A percentile compares a stretch with the other conserved stretches of the same genome.
These are phyloP conservation scores for Suillia variegata DNA, from an alignment of 2,888 invertebrate genomes.

Conservation along the genomic window DNA sequence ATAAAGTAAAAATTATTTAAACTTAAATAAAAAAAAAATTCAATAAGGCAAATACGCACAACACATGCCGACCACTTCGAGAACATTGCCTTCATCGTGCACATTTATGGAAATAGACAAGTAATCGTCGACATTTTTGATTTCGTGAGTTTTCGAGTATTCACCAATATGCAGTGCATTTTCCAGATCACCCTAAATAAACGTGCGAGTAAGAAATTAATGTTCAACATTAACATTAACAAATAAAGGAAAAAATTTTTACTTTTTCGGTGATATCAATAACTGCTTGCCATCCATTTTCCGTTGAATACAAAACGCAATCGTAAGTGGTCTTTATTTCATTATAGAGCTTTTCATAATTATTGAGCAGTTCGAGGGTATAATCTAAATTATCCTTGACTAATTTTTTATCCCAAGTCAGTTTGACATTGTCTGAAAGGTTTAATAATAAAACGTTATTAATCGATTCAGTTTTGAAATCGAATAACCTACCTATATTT, in stretches of 20 bases:
- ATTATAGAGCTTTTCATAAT: constrained; percentile 83
- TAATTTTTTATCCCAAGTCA: constrained; percentile 75
- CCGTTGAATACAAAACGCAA: constrained; percentile 92
- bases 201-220: constrained; percentile 76
- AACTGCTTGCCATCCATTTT: constrained; percentile 75
- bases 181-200: constrained; percentile 78
- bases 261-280: constrained; percentile 56
- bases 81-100: constrained; percentile 83
- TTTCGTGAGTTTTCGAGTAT: constrained; percentile 80
- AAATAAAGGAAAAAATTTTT: constrained; percentile 21
- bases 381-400: constrained; percentile 88
- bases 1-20: neutral
- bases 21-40: neutral
- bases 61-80: constrained; percentile 93
- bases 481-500: constrained; percentile 63
- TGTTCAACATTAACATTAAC: constrained; percentile 64
- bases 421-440: no score
- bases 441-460: no score
- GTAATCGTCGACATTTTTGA: constrained; percentile 79
- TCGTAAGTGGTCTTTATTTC: constrained; percentile 92
- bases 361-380: constrained; percentile 80
- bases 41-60: constrained; percentile 68
- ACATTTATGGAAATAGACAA: constrained; percentile 91
- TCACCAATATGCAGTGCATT: constrained; percentile 79
- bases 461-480: neutral